Evolutionary conservation across 2,888 invertebrate genomes (phyloP).

Genomic region (Pseudoips prasinana): DNA sequence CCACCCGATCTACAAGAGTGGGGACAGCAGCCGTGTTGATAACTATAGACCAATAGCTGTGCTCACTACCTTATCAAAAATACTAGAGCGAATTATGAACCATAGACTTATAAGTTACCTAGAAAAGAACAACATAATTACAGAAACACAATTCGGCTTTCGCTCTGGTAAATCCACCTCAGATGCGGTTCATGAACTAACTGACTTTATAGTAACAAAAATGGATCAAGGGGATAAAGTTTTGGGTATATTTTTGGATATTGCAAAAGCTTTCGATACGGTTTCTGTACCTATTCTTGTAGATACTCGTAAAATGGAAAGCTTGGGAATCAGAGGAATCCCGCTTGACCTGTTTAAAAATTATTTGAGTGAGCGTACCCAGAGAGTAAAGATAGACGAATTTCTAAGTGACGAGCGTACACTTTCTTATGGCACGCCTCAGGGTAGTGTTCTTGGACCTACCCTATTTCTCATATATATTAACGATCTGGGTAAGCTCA

Average conservation of each 20-base stretch:
- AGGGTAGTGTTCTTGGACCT: conserved; percentile 2
- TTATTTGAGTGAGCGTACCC: neutral
- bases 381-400: neutral
- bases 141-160: conserved; percentile 6
- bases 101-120: conserved; percentile 3
- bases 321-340: neutral
- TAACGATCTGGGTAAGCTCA: conserved; percentile 1
- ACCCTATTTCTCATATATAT: conserved; percentile 2
- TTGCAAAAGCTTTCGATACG: conserved; percentile 7
- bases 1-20: conserved; percentile 15
- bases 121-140: conserved; percentile 3
- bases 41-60: conserved; percentile 25
- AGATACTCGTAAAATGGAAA: neutral
- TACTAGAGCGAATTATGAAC: conserved; percentile 19
- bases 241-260: conserved; percentile 5
- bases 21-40: conserved; percentile 12
- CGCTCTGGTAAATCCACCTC: conserved; percentile 4
- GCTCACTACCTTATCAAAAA: conserved; percentile 14
- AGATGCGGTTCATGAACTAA: conserved; percentile 9
- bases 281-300: conserved; percentile 1
- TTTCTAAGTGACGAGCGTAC: neutral
- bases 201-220: conserved; percentile 2
- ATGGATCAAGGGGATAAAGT: conserved; percentile 5
- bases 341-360: neutral
- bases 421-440: neutral